Conservation (phyloP, 2,113 vertebrate genomes). For the Etia nguti region DNA sequence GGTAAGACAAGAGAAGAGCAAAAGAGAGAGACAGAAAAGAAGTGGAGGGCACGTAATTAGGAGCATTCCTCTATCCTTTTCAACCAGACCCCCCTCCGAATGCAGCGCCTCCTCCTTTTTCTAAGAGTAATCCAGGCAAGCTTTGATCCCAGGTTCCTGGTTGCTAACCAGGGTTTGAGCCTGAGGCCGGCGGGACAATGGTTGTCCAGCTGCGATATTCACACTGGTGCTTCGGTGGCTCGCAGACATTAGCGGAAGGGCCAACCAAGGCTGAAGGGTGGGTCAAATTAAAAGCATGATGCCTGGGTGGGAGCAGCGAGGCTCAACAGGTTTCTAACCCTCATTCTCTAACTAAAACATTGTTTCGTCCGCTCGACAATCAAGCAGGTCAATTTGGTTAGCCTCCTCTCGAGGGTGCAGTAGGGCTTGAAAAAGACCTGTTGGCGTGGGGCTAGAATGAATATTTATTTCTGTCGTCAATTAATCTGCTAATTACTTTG, state of each 20-base stretch:
- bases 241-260: constrained; percentile 49
- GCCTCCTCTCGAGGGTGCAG: neutral
- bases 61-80: constrained; percentile 79
- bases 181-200: constrained; percentile 61
- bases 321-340: constrained; percentile 42
- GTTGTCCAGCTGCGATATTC: constrained; percentile 74
- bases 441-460: neutral
- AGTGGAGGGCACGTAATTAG: constrained; percentile 75
- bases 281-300: constrained; percentile 60
- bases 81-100: constrained; percentile 49
- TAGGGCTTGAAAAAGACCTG: neutral
- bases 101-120: constrained; percentile 56
- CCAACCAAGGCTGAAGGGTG: constrained; percentile 23
- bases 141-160: constrained; percentile 78
- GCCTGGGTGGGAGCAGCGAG: constrained; percentile 42
- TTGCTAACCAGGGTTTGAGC: constrained; percentile 59
- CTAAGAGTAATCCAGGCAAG: constrained; percentile 67
- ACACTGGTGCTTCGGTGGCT: constrained; percentile 45
- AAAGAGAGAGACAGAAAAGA: constrained; percentile 48
- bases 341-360: constrained; percentile 4
- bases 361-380: constrained; percentile 12
- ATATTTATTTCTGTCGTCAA: neutral
- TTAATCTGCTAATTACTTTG: neutral
- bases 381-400: constrained; percentile 10
- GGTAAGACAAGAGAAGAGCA: constrained; percentile 32